Evolutionary conservation across 2,888 invertebrate genomes (phyloP), one percentile per base, ranked within the genome.

Genomic region (Philereme vetulata): DNA sequence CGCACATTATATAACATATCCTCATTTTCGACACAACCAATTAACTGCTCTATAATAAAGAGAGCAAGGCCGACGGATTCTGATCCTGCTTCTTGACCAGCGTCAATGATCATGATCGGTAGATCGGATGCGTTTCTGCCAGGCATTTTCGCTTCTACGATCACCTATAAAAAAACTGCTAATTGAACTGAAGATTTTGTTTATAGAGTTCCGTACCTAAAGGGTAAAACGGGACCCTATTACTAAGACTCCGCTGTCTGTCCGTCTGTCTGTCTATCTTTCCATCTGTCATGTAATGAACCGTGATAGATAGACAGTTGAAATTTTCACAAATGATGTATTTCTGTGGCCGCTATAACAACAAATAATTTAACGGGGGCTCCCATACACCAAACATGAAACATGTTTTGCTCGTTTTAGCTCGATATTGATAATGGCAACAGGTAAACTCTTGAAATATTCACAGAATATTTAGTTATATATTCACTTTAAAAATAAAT

Each of bases 61-160:
- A 91, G 60, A 0, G 85, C 88, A 21, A 91, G 62, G 4, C 67
- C 73, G 0, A 87, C 84, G 0, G 90, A 61, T 11, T 82, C 81
- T 0, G 71, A 47, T 0, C 88, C 88, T 0, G 78, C 89, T 40
- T 79, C 75, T 65, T 90, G 90, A 0, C 90, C 90, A 8, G 90
- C 90, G 0, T 91, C 91, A 51, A 91, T 68, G 1, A 90, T 47
- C n/a, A 91, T 77, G 2, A 82, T 68, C 0, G 88, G 87, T 32
- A 51, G 36, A 7, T 42, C 54, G 3, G 49, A 21, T 4, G 43
- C 43, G 34, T 47, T 62, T 2, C 47, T 38, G 5, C 10, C 34
- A 4, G 38, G 5, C 6, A 7, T 38, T 6, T 38, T 38, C 9
- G 51, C 38, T 44, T 62, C 62, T 51, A 62, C 40, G 7, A 58